Evolutionary conservation across 2,113 vertebrate genomes (phyloP), one percentile per base, ranked within the genome.

Genomic region (Ammodytes dubius): DNA sequence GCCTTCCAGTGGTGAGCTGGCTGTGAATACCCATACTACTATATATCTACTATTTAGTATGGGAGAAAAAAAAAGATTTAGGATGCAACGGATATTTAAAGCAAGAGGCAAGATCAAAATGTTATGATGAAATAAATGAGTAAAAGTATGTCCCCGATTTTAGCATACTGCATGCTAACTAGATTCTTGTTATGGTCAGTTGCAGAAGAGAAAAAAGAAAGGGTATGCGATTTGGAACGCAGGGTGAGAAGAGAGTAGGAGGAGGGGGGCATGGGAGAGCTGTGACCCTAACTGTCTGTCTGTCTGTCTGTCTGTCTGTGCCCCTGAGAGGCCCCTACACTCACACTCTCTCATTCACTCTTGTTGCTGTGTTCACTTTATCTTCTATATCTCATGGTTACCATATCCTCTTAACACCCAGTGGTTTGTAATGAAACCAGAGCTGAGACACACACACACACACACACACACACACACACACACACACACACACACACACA

Each of bases 311-410:
- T 27, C 10, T 4, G 6, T 53, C 39, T 35, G 57, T 57, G 79
- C 57, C 27, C 12, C 0, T 19, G 42, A 69, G 86, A 80, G 85
- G 77, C 83, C 79, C 66, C 6, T 15, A 17, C 39, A 4, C 53
- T n/a, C 46, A 27, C 46, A 40, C 45, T 43, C 68, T 0, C 10
- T 79, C 81, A 56, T 72, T 81, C 78, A 7, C 2, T 10, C 27
- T 12, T 57, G 92, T 91, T 90, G 83, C 92, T 40, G 64, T 86
- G 88, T 89, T 66, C 80, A 90, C 89, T 76, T 10, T 90, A 89
- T 90, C 87, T 91, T 27, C 27, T 72, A 15, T 70, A 77, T 88
- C 84, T 84, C 74, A 57, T 43, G 68, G 80, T 50, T 83, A 19
- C 85, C 64, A 27, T 83, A 80, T 82, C 87, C 81, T 84, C 88